A percentile compares a stretch with the other conserved stretches of the same genome.
phyloP scores from a whole-genome alignment of 2,888 invertebrate species.

The Aradus depressus region DNA sequence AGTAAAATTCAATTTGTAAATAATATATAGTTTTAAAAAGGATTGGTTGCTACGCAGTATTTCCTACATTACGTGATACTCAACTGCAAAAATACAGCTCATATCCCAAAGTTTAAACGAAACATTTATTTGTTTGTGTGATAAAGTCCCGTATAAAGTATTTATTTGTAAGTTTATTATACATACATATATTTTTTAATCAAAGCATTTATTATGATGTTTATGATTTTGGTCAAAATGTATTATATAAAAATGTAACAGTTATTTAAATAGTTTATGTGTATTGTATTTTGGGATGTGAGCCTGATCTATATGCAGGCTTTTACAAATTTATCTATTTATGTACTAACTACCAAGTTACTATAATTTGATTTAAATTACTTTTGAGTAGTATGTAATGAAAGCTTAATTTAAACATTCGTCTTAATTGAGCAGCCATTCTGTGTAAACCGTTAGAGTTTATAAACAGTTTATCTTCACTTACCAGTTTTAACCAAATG shows the following conservation, averaged over 20 bases:
- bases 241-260: no score
- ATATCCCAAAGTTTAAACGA: conserved; percentile 5
- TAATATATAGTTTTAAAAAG: not conserved
- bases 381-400: conserved; percentile 21
- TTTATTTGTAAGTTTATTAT: no score
- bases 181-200: no score
- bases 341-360: conserved; percentile 27
- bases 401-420: conserved; percentile 27
- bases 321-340: conserved; percentile 25
- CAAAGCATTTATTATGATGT: no score
- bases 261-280: not conserved
- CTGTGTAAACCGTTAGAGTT: conserved; percentile 28
- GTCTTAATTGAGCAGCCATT: conserved; percentile 26
- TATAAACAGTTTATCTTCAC: conserved; percentile 38
- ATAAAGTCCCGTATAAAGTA: no score
- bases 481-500: conserved; percentile 93
- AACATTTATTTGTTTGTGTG: no score
- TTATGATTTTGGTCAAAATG: no score
- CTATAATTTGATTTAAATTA: conserved; percentile 23
- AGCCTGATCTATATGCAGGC: conserved; percentile 24
- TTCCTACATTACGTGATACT: not conserved
- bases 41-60: not conserved
- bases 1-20: not conserved
- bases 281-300: conserved; percentile 24
- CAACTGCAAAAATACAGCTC: conserved; percentile 2